These are phyloP conservation scores for Colius striatus DNA, from an alignment of 2,113 vertebrate genomes.

Conservation along the genomic window DNA sequence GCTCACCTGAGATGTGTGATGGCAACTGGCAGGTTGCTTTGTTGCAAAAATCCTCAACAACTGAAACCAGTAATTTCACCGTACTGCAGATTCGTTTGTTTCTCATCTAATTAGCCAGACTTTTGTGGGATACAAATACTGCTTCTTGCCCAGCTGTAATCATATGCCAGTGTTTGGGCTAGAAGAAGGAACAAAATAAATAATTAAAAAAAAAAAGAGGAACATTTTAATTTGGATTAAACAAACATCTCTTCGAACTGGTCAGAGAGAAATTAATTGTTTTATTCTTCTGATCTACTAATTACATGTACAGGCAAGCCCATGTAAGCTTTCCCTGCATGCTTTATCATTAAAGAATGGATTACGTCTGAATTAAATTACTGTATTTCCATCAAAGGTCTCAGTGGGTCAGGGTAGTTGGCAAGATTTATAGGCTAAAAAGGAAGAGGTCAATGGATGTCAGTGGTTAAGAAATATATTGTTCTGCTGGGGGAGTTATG, in stretches of 20 bases:
- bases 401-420: conserved; percentile 9
- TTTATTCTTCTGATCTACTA: conserved; percentile 25
- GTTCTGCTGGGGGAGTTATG: background rate
- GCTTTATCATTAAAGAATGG: conserved; percentile 39
- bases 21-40: background rate
- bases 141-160: conserved; percentile 4
- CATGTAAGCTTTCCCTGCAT: background rate
- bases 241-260: conserved; percentile 30
- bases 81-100: background rate
- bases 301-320: conserved; percentile 22
- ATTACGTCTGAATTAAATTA: conserved; percentile 32
- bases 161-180: background rate
- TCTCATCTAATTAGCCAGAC: background rate
- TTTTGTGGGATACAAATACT: background rate
- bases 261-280: conserved; percentile 50
- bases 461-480: background rate
- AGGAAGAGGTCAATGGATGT: conserved; percentile 11
- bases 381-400: conserved; percentile 26
- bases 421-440: conserved; percentile 45
- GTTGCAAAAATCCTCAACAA: background rate
- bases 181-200: background rate
- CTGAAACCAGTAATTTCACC: background rate
- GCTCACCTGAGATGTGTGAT: background rate
- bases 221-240: conserved; percentile 47
- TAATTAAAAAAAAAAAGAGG: background rate